Percentiles rank a stretch among this genome's conserved stretches.
Conservation (phyloP, 2,888 invertebrate genomes). For the Andrena fulva region DNA sequence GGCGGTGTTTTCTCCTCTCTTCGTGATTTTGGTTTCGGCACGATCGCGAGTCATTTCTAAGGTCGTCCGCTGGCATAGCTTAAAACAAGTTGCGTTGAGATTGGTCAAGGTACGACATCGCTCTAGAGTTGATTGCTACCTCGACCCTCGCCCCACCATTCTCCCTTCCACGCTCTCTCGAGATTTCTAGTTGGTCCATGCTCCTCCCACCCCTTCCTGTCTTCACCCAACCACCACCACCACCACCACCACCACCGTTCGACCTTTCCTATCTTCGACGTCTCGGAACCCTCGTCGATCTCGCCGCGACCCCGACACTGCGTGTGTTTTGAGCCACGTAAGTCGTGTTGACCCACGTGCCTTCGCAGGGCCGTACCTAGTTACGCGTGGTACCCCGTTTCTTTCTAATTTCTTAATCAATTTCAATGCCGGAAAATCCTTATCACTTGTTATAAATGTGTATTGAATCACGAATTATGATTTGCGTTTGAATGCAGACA, state of each 20-base stretch:
- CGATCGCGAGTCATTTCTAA: constrained; percentile 78
- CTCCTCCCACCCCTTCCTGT: constrained; percentile 6
- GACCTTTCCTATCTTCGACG: constrained; percentile 49
- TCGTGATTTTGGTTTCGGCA: constrained; percentile 73
- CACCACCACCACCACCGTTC: constrained; percentile 17
- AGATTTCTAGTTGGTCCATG: constrained; percentile 48
- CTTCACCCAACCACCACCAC: constrained; percentile 7
- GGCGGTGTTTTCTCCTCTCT: constrained; percentile 3
- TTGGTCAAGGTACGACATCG: constrained; percentile 83
- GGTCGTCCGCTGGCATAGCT: constrained; percentile 81
- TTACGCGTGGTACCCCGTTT: not conserved
- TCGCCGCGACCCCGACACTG: constrained; percentile 47
- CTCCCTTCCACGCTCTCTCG: constrained; percentile 11
- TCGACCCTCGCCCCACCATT: constrained; percentile 53
- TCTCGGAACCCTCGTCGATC: constrained; percentile 45
- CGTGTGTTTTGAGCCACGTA: constrained; percentile 44
- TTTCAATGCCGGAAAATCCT: too few species aligned
- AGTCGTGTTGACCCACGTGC: constrained; percentile 57
- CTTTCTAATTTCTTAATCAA: not conserved
- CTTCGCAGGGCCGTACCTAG: constrained; percentile 42
- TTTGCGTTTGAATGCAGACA: too few species aligned
- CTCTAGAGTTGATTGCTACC: constrained; percentile 77
- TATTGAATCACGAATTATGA: too few species aligned
- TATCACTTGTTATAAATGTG: not conserved
- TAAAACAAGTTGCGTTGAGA: constrained; percentile 84